phyloP scores from a whole-genome alignment of 2,113 vertebrate species.

The Labrus mixtus region DNA sequence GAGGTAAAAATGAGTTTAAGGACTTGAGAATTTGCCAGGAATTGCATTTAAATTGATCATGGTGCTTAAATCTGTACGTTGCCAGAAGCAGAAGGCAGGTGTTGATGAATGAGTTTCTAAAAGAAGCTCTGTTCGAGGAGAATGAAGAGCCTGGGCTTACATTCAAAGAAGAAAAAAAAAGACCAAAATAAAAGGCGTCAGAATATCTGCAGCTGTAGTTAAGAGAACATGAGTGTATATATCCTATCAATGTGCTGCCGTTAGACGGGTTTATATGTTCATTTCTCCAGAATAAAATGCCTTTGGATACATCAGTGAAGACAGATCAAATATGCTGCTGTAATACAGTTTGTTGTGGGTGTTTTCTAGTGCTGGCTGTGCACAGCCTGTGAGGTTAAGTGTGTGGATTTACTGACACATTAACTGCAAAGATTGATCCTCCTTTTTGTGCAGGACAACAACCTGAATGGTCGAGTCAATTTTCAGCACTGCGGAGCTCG shows the following conservation, averaged over 20 bases:
- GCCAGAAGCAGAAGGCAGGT: conserved; percentile 42
- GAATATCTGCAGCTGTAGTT: conserved; percentile 5
- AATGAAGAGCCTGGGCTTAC: background rate
- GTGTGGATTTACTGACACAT: conserved; percentile 66
- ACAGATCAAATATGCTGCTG: conserved; percentile 13
- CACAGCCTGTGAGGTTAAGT: conserved; percentile 44
- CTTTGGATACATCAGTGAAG: conserved; percentile 11
- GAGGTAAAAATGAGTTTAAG: conserved; percentile 20
- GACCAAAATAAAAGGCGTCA: conserved; percentile 1
- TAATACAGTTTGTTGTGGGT: background rate
- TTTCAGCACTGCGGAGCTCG: conserved; percentile 43
- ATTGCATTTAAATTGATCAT: conserved; percentile 50
- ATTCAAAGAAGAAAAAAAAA: background rate
- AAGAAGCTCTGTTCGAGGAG: background rate
- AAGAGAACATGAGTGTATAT: background rate
- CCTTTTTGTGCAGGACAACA: conserved; percentile 57
- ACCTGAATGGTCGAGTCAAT: conserved; percentile 60
- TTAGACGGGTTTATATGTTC: conserved; percentile 3
- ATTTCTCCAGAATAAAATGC: conserved; percentile 2
- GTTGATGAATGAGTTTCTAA: conserved; percentile 47
- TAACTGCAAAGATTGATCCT: conserved; percentile 67
- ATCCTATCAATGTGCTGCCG: background rate
- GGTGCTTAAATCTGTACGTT: conserved; percentile 8
- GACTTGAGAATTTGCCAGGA: conserved; percentile 44
- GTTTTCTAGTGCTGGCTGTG: conserved; percentile 19